Evolutionary conservation across 2,797 vertebrate species (phyloP), one percentile per base, ranked within the genome.

Genomic region (Xerus rutilus): DNA sequence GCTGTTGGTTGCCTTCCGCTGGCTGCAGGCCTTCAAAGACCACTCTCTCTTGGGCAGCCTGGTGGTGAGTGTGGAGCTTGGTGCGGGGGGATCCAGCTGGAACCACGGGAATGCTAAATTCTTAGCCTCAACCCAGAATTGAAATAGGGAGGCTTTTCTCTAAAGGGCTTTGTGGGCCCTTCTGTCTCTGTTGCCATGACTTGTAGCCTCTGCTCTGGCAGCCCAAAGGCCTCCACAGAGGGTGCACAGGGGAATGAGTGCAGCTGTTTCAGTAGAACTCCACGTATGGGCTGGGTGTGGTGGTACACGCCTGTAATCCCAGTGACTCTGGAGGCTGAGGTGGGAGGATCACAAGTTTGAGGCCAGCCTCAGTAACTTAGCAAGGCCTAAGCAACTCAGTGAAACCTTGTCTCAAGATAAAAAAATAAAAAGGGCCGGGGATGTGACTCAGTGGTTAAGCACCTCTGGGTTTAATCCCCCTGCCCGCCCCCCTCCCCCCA

Each of bases 231-330:
- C 17, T n/a, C n/a, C 32, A 5, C 3, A 7, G 67, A 43, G 12
- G 20, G 7, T 12, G 20, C 0, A 0, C 10, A 4, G 15, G 25
- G 13, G 10, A 77, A 12, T 3, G 13, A 64, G 30, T 17, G 0
- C 49, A 43, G 35, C 35, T 30, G 20, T 67, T 67, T 67, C 54
- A 15, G 4, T 57, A 45, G n/a, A 93, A 45, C 69, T 62, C 62
- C 7, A 35, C 7, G 54, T 0, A 59, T 9, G 9, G 9, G 23
- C 54, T 2, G 7, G 54, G 54, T 1, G 20, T 57, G 54, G 54
- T 21, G 54, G 54, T 21, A 7, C 54, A 21, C 18, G 4, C 54
- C 7, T 54, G 54, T 57, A 57, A 57, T 21, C 54, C 20, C 54
- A 57, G 54, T 57, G 54, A 57, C 20, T 21, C 54, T 21, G 54